Percentiles rank a stretch among this genome's conserved stretches.
These are phyloP conservation scores for Seriola rivoliana DNA, from an alignment of 2,113 vertebrate species.

Conservation along the genomic window DNA sequence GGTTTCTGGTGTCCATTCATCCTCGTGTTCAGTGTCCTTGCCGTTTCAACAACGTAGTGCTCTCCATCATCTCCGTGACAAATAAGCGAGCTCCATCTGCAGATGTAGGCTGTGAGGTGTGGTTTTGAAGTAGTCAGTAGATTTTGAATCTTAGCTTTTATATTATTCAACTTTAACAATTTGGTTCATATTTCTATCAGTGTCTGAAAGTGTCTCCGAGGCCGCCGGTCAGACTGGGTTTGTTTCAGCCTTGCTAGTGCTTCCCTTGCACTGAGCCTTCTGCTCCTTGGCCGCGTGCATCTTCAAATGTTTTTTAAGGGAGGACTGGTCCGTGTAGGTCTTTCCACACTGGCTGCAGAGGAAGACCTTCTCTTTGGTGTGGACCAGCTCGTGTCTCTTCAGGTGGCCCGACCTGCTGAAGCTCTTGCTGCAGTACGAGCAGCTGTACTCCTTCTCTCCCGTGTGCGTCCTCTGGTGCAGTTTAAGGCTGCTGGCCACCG, in stretches of 20 bases:
- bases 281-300: slow-evolving; percentile 55
- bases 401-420: slow-evolving; percentile 83
- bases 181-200: slow-evolving; percentile 9
- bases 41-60: not conserved
- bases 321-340: slow-evolving; percentile 75
- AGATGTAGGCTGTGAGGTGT: not conserved
- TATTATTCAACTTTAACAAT: slow-evolving; percentile 1
- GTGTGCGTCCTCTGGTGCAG: slow-evolving; percentile 84
- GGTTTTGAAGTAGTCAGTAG: not conserved
- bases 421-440: slow-evolving; percentile 80
- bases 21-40: not conserved
- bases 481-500: slow-evolving; percentile 84
- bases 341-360: slow-evolving; percentile 72
- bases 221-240: not conserved
- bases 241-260: slow-evolving; percentile 19
- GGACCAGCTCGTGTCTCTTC: slow-evolving; percentile 83
- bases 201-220: slow-evolving; percentile 14
- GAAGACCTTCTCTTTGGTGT: slow-evolving; percentile 79
- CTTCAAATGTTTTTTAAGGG: slow-evolving; percentile 76
- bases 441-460: slow-evolving; percentile 82
- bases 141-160: not conserved
- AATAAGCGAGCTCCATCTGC: not conserved
- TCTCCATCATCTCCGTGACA: not conserved
- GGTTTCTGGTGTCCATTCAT: no score
- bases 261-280: slow-evolving; percentile 37